Conservation (phyloP, 2,797 vertebrate genomes). For the Sylvia borin region DNA sequence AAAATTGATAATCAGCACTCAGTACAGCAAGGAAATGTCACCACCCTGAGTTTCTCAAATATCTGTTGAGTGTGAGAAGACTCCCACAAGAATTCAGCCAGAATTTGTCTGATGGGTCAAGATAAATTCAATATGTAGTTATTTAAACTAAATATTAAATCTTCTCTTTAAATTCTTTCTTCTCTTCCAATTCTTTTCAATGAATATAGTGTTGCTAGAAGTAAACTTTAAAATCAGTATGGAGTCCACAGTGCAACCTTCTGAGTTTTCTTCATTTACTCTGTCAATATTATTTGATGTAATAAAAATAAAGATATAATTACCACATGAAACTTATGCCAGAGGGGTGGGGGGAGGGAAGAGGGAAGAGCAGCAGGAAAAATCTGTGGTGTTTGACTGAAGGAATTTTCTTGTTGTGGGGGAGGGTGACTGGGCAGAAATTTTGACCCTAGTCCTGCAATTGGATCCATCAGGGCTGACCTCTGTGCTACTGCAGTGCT, state of each 20-base stretch:
- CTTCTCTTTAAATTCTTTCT: not conserved
- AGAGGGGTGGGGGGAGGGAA: too few relatives aligned
- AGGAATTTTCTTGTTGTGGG: not conserved
- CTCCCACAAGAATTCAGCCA: not conserved
- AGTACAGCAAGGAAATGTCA: not conserved
- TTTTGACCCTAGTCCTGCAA: not conserved
- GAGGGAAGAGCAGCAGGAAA: not conserved
- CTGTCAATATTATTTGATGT: not conserved
- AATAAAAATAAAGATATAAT: not conserved
- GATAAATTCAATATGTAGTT: not conserved
- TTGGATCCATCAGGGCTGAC: slow-evolving; percentile 12
- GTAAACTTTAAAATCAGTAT: not conserved
- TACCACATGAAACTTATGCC: not conserved
- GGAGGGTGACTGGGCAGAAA: not conserved
- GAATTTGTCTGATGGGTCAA: not conserved
- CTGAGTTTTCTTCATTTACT: not conserved
- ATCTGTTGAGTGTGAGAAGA: not conserved
- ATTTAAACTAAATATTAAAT: not conserved
- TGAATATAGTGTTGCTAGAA: not conserved
- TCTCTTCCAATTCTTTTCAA: not conserved
- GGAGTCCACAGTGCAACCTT: not conserved
- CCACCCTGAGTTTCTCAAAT: not conserved
- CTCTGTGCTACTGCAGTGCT: slow-evolving; percentile 3
- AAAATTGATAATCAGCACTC: not conserved
- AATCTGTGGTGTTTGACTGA: not conserved